phyloP scores from a whole-genome alignment of 2,888 invertebrate genomes.

The Conomelus anceps region DNA sequence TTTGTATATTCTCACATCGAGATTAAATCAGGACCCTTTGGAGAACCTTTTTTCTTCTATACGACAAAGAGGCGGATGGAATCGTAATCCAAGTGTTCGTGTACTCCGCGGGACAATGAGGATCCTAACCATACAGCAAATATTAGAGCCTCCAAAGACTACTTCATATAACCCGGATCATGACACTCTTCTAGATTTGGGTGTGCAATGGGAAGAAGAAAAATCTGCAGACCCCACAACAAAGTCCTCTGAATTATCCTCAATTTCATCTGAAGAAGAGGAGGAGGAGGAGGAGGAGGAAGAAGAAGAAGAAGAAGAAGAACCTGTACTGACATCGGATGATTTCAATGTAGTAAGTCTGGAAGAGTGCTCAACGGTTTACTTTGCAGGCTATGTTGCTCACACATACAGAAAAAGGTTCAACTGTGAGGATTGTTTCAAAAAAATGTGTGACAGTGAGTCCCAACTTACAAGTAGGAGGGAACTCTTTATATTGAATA shows the following conservation, averaged over 20 bases:
- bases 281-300: no score
- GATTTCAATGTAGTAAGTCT: not conserved
- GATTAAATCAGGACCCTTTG: conserved; percentile 30
- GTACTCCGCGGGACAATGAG: conserved; percentile 16
- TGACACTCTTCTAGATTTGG: conserved; percentile 20
- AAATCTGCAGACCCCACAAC: not conserved
- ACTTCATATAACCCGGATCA: conserved; percentile 10
- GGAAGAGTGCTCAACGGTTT: conserved; percentile 19
- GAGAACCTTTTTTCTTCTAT: conserved; percentile 34
- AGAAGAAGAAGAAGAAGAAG: not conserved
- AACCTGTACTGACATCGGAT: not conserved
- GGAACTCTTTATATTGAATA: conserved; percentile 1
- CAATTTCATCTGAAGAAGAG: conserved; percentile 7
- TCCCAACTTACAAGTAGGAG: not conserved
- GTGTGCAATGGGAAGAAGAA: not conserved
- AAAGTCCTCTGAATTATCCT: not conserved
- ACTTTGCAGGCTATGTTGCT: conserved; percentile 21
- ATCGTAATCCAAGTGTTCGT: conserved; percentile 28
- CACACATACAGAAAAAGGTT: conserved; percentile 13
- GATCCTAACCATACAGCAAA: not conserved
- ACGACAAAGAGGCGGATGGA: conserved; percentile 32
- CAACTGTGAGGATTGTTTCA: conserved; percentile 13
- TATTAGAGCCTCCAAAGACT: conserved; percentile 11
- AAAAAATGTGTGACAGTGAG: not conserved
- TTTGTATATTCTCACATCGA: not conserved